Evolutionary conservation across 2,113 vertebrate genomes (phyloP).

Genomic region (Vidua macroura): DNA sequence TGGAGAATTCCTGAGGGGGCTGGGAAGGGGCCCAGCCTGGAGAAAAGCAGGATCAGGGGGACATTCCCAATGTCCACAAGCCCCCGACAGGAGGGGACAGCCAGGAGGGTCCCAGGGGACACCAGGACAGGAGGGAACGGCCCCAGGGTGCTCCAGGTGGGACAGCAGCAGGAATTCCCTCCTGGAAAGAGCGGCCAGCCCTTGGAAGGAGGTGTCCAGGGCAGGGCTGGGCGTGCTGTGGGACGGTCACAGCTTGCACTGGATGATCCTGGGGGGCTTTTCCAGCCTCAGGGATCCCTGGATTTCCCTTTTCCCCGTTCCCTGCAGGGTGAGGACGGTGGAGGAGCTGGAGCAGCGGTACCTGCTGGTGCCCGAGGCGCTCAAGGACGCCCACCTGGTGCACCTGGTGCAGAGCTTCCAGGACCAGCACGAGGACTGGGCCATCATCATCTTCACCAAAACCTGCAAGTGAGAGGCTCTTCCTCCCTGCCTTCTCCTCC

Average conservation of each 20-base stretch:
- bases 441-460: constrained; percentile 92
- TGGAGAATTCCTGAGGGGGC: not conserved
- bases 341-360: constrained; percentile 89
- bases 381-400: constrained; percentile 92
- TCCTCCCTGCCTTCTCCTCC: too few species aligned
- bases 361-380: constrained; percentile 88
- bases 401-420: constrained; percentile 91
- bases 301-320: too few species aligned
- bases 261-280: rapidly evolving
- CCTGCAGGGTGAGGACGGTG: constrained; percentile 83
- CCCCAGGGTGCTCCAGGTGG: not conserved
- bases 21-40: not conserved
- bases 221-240: not conserved
- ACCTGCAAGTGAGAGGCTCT: constrained; percentile 90
- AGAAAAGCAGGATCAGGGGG: not conserved
- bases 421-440: constrained; percentile 89
- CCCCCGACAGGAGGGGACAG: not conserved
- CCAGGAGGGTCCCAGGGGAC: not conserved
- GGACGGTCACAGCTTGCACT: not conserved
- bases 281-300: rapidly evolving
- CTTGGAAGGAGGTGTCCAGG: not conserved
- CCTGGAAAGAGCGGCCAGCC: not conserved
- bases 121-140: not conserved
- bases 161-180: not conserved
- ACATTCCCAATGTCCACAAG: not conserved